Percentiles rank a stretch among this genome's conserved stretches.
Conservation (phyloP, 2,797 vertebrate genomes). For the Gallinago stenura region DNA sequence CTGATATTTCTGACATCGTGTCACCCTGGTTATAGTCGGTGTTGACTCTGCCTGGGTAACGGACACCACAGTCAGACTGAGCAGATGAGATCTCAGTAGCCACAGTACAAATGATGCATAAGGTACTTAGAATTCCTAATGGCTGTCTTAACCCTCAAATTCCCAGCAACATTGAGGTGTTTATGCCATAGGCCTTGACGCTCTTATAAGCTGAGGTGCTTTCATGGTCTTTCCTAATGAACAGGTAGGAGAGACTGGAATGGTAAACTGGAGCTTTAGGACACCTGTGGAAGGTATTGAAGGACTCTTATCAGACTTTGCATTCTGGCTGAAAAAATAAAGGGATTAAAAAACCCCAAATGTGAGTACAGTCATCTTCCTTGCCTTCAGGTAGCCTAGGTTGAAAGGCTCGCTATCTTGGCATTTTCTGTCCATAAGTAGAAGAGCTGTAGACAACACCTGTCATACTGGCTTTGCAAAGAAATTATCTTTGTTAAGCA, state of each 20-base stretch:
- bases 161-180: not conserved
- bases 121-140: not conserved
- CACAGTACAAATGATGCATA: fast-evolving
- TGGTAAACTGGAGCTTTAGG: not conserved
- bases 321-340: not conserved
- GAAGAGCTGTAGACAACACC: not conserved
- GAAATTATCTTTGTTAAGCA: not conserved
- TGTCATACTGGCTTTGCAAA: not conserved
- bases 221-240: not conserved
- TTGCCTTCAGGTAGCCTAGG: not conserved
- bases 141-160: not conserved
- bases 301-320: not conserved
- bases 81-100: not conserved
- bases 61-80: not conserved
- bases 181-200: not conserved
- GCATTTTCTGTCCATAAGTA: not conserved
- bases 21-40: not conserved
- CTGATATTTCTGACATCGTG: not conserved
- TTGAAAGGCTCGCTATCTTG: not conserved
- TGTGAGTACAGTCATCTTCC: fast-evolving
- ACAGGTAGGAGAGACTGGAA: not conserved
- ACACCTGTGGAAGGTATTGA: not conserved
- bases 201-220: not conserved
- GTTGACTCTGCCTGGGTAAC: not conserved
- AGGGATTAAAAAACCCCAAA: not conserved